These are phyloP conservation scores for Platorchestia sp. DNA, from an alignment of 1,140 invertebrate species.

Conservation along the genomic window DNA sequence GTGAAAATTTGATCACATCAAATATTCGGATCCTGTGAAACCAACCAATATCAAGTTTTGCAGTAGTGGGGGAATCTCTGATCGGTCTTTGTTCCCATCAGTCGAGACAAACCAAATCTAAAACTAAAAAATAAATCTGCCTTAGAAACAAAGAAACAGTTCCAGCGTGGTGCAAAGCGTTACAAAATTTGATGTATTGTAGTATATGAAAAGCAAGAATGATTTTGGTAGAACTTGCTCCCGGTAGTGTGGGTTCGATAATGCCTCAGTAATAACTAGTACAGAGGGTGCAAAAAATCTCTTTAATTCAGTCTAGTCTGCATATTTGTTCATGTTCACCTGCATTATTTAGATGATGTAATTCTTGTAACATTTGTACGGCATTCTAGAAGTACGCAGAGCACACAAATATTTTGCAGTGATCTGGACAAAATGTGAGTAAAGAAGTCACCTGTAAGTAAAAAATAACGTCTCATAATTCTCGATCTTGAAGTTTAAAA, in stretches of 20 bases:
- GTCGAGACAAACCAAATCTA: background rate
- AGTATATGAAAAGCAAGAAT: background rate
- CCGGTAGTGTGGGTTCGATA: background rate
- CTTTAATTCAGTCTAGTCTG: background rate
- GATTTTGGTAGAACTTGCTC: background rate
- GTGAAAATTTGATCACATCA: background rate
- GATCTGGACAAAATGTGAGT: too few species aligned
- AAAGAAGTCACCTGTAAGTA: too few species aligned
- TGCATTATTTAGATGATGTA: too few species aligned
- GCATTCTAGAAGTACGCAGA: background rate
- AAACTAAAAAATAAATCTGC: too few species aligned
- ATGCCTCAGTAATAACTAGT: background rate
- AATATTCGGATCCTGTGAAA: background rate
- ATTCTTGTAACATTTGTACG: background rate
- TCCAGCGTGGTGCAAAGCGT: too few species aligned
- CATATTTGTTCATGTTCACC: background rate
- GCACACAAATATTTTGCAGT: too few species aligned
- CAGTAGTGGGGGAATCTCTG: background rate
- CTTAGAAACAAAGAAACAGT: too few species aligned
- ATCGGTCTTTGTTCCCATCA: background rate
- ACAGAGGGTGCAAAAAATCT: too few species aligned
- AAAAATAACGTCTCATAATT: background rate
- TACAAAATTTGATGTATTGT: too few species aligned
- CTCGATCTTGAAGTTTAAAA: background rate
- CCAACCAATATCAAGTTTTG: slow-evolving; percentile 23